Conservation (phyloP, 1,140 invertebrate genomes). For the Chironomus striatipennis region DNA sequence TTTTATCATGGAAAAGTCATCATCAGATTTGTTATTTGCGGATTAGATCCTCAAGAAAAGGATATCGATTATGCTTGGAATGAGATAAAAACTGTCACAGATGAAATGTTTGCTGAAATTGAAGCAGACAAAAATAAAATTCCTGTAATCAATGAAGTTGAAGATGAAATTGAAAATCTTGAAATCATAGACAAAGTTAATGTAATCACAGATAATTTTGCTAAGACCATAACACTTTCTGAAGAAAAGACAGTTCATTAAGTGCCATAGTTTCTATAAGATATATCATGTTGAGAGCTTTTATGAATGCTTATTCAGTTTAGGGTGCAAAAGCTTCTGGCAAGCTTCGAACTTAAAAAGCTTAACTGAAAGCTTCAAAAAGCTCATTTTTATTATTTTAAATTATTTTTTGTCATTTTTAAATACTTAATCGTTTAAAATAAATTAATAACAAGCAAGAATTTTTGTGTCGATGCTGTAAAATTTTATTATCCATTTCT, state of each 20-base stretch:
- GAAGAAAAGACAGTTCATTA: background rate
- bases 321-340: no score
- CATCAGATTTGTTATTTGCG: constrained; percentile 77
- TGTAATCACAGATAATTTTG: background rate
- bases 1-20: constrained; percentile 57
- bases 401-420: no score
- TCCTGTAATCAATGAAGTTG: background rate
- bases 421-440: no score
- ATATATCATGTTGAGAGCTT: no score
- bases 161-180: constrained; percentile 20
- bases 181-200: constrained; percentile 24
- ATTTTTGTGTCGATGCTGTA: background rate
- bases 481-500: constrained; percentile 9
- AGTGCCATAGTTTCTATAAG: no score
- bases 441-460: no score
- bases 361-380: background rate
- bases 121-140: background rate
- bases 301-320: no score
- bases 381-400: no score
- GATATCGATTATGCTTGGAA: constrained; percentile 79
- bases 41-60: constrained; percentile 52
- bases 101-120: constrained; percentile 35
- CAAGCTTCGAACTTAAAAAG: background rate
- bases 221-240: background rate
- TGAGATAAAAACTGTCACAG: constrained; percentile 55